phyloP scores from a whole-genome alignment of 1,140 invertebrate genomes.

The Drosophila eugracilis region DNA sequence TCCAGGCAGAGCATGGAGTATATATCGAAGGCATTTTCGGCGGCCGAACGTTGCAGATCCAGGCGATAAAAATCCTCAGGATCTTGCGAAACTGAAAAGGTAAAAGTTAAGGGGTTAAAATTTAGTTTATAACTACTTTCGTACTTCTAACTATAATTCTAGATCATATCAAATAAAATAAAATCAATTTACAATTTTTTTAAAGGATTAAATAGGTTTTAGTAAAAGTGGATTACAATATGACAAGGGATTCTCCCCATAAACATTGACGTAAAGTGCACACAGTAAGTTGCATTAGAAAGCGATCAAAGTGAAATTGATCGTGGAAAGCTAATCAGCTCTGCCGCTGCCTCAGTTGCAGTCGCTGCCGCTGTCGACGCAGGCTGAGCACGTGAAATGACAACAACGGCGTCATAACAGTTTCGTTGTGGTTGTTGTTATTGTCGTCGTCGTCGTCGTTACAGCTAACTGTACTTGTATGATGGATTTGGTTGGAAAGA shows the following conservation, averaged over 20 bases:
- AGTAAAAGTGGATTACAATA: no score
- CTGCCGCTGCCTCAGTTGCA: neutral
- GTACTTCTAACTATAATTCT: no score
- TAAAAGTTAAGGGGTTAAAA: neutral
- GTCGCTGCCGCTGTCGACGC: conserved; percentile 4
- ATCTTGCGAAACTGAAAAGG: conserved; percentile 70
- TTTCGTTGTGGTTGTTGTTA: conserved; percentile 11
- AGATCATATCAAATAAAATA: no score
- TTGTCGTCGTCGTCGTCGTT: conserved; percentile 16
- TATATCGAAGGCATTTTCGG: conserved; percentile 83
- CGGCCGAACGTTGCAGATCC: conserved; percentile 71
- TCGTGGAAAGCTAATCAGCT: conserved; percentile 20
- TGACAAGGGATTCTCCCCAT: no score
- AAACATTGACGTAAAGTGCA: neutral
- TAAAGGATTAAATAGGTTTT: no score
- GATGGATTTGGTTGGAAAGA: conserved; percentile 13
- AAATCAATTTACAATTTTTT: no score
- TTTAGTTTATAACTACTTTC: no score
- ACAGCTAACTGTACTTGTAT: conserved; percentile 49
- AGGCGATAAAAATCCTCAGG: conserved; percentile 80
- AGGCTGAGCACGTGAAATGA: conserved; percentile 35
- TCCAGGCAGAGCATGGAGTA: conserved; percentile 71
- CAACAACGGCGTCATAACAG: conserved; percentile 7
- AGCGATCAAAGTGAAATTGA: conserved; percentile 29
- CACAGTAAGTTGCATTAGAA: conserved; percentile 10